These are phyloP conservation scores for Aptenodytes forsteri DNA, from an alignment of 2,113 vertebrate genomes.

Conservation along the genomic window DNA sequence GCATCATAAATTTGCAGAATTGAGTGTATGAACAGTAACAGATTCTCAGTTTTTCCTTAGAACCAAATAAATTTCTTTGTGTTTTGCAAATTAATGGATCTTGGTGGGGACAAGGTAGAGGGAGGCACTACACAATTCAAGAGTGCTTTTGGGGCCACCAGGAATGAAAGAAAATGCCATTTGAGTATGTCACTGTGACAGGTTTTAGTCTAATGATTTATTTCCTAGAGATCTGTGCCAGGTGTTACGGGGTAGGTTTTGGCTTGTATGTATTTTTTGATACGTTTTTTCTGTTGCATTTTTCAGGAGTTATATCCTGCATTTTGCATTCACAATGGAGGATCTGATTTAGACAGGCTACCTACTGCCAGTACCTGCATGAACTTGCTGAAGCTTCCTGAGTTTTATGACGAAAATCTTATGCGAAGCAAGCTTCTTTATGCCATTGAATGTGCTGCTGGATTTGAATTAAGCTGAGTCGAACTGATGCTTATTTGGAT, in stretches of 20 bases:
- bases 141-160: background rate
- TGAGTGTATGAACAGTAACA: background rate
- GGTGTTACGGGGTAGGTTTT: background rate
- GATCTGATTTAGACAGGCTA: conserved; percentile 90
- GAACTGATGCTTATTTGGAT: background rate
- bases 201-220: background rate
- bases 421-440: conserved; percentile 97
- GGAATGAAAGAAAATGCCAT: background rate
- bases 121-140: background rate
- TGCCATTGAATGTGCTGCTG: conserved; percentile 95
- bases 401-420: conserved; percentile 90
- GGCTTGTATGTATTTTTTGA: background rate
- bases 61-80: background rate
- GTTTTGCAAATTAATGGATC: background rate
- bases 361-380: conserved; percentile 99
- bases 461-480: conserved; percentile 96
- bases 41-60: background rate
- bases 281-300: background rate
- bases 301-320: conserved; percentile 94
- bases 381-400: conserved; percentile 98
- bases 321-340: conserved; percentile 98
- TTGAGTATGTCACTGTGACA: background rate
- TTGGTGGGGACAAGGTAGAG: background rate
- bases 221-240: background rate
- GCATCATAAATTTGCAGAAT: background rate